Evolutionary conservation across 1,140 invertebrate genomes (phyloP).

Genomic region (Drosophila sucinea): DNA sequence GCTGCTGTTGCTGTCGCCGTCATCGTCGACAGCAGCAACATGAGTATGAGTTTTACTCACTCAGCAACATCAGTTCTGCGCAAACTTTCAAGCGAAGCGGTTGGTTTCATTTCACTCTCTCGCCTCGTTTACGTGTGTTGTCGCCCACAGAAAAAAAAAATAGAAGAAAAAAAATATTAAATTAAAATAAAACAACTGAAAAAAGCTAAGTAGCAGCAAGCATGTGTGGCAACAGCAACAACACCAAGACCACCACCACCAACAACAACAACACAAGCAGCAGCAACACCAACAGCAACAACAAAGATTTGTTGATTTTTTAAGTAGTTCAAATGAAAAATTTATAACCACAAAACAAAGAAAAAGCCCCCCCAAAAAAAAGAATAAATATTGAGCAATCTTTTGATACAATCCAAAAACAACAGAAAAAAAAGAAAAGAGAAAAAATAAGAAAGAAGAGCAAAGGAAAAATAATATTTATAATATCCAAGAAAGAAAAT

Average conservation of each 20-base stretch:
- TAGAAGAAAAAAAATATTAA: conserved; percentile 14
- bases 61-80: conserved; percentile 64
- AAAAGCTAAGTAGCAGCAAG: conserved; percentile 41
- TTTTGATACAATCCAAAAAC: conserved; percentile 45
- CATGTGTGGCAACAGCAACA: conserved; percentile 49
- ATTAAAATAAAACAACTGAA: conserved; percentile 49
- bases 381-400: conserved; percentile 41
- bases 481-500: conserved; percentile 9
- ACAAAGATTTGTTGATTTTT: conserved; percentile 49
- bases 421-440: conserved; percentile 36
- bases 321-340: conserved; percentile 45
- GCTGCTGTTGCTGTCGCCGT: conserved; percentile 18
- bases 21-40: conserved; percentile 23
- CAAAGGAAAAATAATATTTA: conserved; percentile 40
- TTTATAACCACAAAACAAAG: conserved; percentile 44
- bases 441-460: conserved; percentile 14
- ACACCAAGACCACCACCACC: not conserved
- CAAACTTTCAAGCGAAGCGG: conserved; percentile 74
- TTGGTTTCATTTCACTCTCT: conserved; percentile 50
- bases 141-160: conserved; percentile 22
- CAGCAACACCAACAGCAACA: conserved; percentile 1
- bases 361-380: conserved; percentile 14
- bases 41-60: conserved; percentile 24
- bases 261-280: conserved; percentile 25
- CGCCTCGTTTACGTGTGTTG: conserved; percentile 32